Percentiles rank a stretch among this genome's conserved stretches.
Conservation (phyloP, 2,797 vertebrate genomes). For the Mycteria americana region DNA sequence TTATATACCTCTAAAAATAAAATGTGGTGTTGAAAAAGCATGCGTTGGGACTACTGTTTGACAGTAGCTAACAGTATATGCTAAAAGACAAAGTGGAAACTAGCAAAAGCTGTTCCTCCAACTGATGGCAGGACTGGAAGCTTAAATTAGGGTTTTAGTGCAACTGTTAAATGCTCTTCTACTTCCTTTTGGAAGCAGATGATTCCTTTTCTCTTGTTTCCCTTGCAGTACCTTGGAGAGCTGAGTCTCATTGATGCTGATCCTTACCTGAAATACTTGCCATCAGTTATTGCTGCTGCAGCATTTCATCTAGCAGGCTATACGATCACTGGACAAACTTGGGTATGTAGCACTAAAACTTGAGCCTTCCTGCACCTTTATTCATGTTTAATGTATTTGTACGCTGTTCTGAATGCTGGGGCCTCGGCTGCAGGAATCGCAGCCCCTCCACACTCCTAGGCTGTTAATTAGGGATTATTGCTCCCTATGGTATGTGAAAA, state of each 20-base stretch:
- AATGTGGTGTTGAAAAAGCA: background rate
- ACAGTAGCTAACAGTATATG: background rate
- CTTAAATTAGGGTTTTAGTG: background rate
- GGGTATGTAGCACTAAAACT: conserved; percentile 60
- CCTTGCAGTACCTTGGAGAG: conserved; percentile 88
- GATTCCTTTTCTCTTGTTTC: background rate
- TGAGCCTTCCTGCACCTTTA: fast-evolving
- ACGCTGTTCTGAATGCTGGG: background rate
- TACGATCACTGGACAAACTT: conserved; percentile 80
- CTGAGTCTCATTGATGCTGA: conserved; percentile 93
- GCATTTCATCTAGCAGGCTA: conserved; percentile 87
- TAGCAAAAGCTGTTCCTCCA: background rate
- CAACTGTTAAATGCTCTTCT: background rate
- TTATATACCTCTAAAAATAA: background rate
- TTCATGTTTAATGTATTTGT: fast-evolving
- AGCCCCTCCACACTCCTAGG: background rate
- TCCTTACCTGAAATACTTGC: conserved; percentile 92
- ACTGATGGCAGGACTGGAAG: background rate
- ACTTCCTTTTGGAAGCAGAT: background rate
- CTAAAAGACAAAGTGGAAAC: background rate
- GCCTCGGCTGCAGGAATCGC: background rate
- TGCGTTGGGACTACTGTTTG: background rate
- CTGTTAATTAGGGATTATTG: background rate
- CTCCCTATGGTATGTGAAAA: background rate
- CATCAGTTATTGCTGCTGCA: conserved; percentile 89